phyloP scores from a whole-genome alignment of 1,140 invertebrate species.

The Pectinophora gossypiella region DNA sequence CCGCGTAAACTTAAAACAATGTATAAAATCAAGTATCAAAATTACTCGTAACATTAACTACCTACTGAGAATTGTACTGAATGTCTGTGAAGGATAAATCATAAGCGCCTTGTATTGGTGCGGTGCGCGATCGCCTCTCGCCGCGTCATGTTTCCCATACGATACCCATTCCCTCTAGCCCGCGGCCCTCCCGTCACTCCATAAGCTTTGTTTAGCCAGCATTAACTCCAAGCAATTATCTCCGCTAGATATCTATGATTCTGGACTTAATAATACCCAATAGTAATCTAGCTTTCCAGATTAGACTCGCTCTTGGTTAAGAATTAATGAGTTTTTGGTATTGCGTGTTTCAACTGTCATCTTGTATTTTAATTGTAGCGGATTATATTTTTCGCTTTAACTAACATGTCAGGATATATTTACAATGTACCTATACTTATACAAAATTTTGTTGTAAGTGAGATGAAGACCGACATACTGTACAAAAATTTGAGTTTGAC shows the following conservation, averaged over 20 bases:
- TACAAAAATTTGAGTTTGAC: too few relatives aligned
- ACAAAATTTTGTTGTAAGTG: too few relatives aligned
- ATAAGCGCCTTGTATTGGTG: neutral
- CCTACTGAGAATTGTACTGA: too few relatives aligned
- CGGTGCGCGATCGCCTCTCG: neutral
- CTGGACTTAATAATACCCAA: conserved; percentile 17
- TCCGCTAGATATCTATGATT: conserved; percentile 54
- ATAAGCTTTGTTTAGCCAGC: conserved; percentile 62
- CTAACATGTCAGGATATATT: too few relatives aligned
- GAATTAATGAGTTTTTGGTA: conserved; percentile 1
- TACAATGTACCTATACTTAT: too few relatives aligned
- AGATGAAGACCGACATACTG: too few relatives aligned
- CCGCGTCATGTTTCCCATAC: conserved; percentile 52
- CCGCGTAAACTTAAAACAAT: too few relatives aligned
- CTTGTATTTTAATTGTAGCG: neutral
- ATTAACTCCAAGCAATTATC: conserved; percentile 49
- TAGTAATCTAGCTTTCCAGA: conserved; percentile 21
- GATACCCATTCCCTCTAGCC: conserved; percentile 39
- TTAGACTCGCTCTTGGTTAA: neutral
- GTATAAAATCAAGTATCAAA: too few relatives aligned
- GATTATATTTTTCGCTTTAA: too few relatives aligned
- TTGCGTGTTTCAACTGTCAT: neutral
- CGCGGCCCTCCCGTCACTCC: conserved; percentile 43
- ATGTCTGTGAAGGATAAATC: neutral
- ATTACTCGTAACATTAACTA: too few relatives aligned